phyloP scores from a whole-genome alignment of 1,140 invertebrate genomes.

The Diabrotica virgifera region DNA sequence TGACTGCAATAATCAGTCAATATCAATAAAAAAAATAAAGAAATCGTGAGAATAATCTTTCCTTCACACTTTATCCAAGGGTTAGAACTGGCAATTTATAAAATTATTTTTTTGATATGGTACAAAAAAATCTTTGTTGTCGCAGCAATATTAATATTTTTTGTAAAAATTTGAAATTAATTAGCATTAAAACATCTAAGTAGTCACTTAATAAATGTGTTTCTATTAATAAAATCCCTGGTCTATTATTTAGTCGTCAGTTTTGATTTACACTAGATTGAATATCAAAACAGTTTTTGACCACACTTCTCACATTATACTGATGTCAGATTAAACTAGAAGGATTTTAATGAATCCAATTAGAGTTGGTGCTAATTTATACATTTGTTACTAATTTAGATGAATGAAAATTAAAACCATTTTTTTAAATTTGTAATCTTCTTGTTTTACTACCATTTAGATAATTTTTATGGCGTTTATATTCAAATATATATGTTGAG shows the following conservation, averaged over 20 bases:
- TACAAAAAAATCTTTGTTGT: no score
- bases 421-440: background rate
- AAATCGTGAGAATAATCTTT: no score
- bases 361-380: background rate
- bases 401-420: background rate
- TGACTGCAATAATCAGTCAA: no score
- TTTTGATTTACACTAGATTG: conserved; percentile 16
- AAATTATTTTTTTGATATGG: no score
- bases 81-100: no score
- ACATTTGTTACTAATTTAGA: conserved; percentile 9
- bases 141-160: no score
- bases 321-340: background rate
- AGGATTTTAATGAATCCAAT: background rate
- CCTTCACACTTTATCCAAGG: no score
- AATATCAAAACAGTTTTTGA: conserved; percentile 20
- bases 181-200: no score
- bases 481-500: no score
- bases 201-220: background rate
- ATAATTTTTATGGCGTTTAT: background rate
- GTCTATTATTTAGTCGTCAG: conserved; percentile 4
- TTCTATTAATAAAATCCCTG: background rate
- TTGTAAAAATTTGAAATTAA: no score
- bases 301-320: conserved; percentile 17
- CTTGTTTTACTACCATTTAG: background rate
- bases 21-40: no score